Evolutionary conservation across 2,113 vertebrate genomes (phyloP).

Genomic region (Thamnaconus septentrionalis): DNA sequence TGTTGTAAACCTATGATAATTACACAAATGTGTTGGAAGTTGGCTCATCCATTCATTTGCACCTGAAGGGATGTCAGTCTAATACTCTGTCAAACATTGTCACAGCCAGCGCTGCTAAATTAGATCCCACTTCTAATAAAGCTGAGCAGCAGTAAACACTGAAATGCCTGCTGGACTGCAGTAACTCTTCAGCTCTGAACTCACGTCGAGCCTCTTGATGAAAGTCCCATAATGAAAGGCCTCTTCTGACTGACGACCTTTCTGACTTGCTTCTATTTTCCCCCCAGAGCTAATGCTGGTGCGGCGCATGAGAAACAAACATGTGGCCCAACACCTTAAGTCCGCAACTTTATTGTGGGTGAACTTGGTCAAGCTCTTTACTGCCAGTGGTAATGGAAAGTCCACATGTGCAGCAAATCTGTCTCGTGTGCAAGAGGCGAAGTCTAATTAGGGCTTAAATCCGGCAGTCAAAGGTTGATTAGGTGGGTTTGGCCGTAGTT

Average conservation of each 20-base stretch:
- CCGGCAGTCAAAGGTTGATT: constrained; percentile 25
- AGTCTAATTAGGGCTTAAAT: constrained; percentile 8
- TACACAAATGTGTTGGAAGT: too few relatives aligned
- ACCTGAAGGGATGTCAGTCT: too few relatives aligned
- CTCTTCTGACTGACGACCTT: constrained; percentile 13
- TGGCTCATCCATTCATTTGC: too few relatives aligned
- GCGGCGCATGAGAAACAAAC: constrained; percentile 38
- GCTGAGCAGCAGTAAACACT: too few relatives aligned
- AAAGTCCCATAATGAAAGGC: background rate
- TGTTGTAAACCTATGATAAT: too few relatives aligned
- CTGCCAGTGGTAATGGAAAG: background rate
- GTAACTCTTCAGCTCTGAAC: too few relatives aligned
- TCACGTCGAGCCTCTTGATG: too few relatives aligned
- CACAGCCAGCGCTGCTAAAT: too few relatives aligned
- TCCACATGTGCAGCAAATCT: constrained; percentile 4
- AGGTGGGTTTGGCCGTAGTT: constrained; percentile 9
- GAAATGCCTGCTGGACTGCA: too few relatives aligned
- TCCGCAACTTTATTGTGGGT: constrained; percentile 21
- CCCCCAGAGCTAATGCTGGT: background rate
- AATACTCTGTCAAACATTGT: too few relatives aligned
- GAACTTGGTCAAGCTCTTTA: background rate
- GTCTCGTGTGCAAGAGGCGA: background rate
- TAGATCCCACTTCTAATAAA: too few relatives aligned
- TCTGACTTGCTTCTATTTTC: constrained; percentile 12
- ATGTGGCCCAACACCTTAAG: constrained; percentile 20